Base-by-base conservation (phyloP, 1,140 invertebrate genomes). In the Antheraea mylitta region DNA sequence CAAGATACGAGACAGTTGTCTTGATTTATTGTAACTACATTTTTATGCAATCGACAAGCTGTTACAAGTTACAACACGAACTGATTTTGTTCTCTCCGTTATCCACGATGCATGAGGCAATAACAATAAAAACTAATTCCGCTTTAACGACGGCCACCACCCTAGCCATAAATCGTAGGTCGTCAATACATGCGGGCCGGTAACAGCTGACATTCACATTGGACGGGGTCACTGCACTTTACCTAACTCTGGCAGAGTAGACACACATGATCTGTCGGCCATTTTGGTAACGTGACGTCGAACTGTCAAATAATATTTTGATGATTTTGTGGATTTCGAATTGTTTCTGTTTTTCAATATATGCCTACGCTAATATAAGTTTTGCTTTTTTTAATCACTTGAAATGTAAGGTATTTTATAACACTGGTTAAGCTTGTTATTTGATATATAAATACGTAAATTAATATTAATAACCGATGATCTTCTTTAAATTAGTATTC, bases 141-240 rank as follows among this genome's bases (percentile, higher is more conserved):
- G 38, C 16, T 53, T 45, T 7, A 45, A n/a, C 62, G 37, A 30
- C 62, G 58, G 48, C 64, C 37, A 18, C 64, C 76, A 68, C 67
- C 62, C 68, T 19, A 60, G 36, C 60, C 48, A 68, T 77, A 76
- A 70, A 72, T 71, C 75, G 66, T 75, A 72, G 71, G 30, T 66
- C 63, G 70, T 72, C 68, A 75, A 72, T 73, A 70, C 66, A 53
- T 45, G 42, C 38, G 64, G 13, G 36, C 37, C 38, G n/a, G 37
- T 53, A 65, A 81, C 79, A 87, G 80, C 81, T 87, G 85, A 87
- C 85, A 89, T 87, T 89, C 85, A 87, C 83, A 89, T 89, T 86
- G 82, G 77, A 69, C 48, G 75, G 76, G 87, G 82, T 89, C 87
- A 86, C 70, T 83, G 85, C 76, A 81, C 87, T 86, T 81, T 82